Conservation (phyloP, 2,797 vertebrate genomes). For the Anisognathus igniventris region DNA sequence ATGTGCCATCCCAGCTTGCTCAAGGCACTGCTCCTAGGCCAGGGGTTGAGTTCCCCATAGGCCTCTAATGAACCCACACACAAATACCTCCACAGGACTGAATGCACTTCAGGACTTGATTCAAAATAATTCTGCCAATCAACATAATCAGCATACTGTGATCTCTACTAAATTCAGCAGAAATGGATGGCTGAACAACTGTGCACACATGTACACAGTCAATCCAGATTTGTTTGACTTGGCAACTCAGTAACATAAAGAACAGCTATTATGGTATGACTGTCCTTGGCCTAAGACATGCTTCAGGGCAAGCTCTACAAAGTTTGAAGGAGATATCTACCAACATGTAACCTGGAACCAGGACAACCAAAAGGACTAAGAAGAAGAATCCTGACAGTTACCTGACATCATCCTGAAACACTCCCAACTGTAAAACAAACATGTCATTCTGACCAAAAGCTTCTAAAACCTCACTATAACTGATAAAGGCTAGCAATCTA, state of each 20-base stretch:
- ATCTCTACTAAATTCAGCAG: not conserved
- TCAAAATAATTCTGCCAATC: slow-evolving; percentile 26
- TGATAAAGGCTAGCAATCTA: not conserved
- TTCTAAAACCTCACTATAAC: not conserved
- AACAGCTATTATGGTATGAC: not conserved
- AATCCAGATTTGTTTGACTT: slow-evolving; percentile 3
- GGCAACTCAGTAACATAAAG: not conserved
- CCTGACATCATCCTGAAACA: not conserved
- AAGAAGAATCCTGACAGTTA: not conserved
- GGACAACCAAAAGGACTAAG: not conserved
- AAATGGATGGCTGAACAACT: slow-evolving; percentile 11
- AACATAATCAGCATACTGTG: not conserved
- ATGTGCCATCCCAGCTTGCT: not conserved
- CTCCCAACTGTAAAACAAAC: not conserved
- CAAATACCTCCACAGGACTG: not conserved
- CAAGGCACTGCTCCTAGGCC: not conserved
- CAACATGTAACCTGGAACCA: not conserved
- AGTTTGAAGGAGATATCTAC: not conserved
- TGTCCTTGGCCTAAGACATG: not conserved
- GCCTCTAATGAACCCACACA: not conserved
- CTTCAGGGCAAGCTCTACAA: not conserved
- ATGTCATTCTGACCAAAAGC: not conserved
- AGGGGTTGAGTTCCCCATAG: not conserved
- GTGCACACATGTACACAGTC: not conserved
- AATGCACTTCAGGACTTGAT: not conserved